Evolutionary conservation across 2,113 vertebrate species (phyloP), one percentile per base, ranked within the genome.

Genomic region (Serinus canaria): DNA sequence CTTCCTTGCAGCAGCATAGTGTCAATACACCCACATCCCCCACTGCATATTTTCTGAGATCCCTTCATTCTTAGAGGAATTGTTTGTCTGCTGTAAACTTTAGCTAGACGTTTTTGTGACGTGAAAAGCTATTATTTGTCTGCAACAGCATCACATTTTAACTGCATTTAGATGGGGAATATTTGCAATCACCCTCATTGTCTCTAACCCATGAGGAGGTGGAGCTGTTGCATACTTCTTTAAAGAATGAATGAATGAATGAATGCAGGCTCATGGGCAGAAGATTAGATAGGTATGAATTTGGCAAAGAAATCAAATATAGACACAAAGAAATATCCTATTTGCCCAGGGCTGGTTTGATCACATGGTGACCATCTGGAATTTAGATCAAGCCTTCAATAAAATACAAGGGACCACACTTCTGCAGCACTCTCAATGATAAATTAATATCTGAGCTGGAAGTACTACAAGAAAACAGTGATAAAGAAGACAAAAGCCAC

Each of bases 281-380:
- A 95, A 96, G 95, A 92, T 89, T 95, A 96, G 88, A 94, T 92
- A 97, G 95, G 95, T 96, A 90, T 63, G 88, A 83, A 92, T 95
- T 91, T 95, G 90, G 93, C 81, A 93, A 88, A 79, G 53, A 84
- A 74, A 83, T 89, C 76, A 62, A 60, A 95, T 75, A 80, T 90
- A 94, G 83, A 90, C 78, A 92, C 87, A 88, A 80, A 94, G 92
- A 97, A 95, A 94, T 94, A 89, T 95, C 93, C 80, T 89, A 79
- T 96, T 97, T 97, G 96, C 97, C 96, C 87, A 76, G 52, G 91
- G 87, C 89, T 95, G 84, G 87, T 58, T 73, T 56, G 76, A 96
- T 94, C 84, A 92, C 92, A 78, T 91, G 90, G 80, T 84, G 74
- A 94, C 73, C 97, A 97, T 97, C 82, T 97, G 91, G 92, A 87